A percentile compares a stretch with the other conserved stretches of the same genome.
Evolutionary conservation across 1,140 invertebrate species (phyloP).

Genomic region (Rhopalosiphum maidis): DNA sequence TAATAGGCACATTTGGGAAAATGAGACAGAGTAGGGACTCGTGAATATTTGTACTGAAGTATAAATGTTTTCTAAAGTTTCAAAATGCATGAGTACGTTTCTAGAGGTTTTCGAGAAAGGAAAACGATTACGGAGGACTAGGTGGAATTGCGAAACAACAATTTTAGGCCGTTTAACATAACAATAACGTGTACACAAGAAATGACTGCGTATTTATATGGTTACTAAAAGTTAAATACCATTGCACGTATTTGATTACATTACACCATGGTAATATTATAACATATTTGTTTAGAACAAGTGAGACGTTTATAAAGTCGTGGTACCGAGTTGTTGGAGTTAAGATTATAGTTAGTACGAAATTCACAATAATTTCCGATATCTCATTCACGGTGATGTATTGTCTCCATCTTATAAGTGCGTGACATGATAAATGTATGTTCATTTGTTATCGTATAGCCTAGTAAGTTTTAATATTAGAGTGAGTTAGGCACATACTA

Average conservation of each 20-base stretch:
- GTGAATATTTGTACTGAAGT: not conserved
- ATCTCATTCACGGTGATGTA: not conserved
- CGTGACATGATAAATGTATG: not conserved
- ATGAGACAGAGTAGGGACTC: not conserved
- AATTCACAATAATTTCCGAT: not conserved
- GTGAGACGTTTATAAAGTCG: not conserved
- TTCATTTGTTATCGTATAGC: not conserved
- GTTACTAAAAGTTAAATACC: slow-evolving; percentile 15
- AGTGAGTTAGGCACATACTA: not conserved
- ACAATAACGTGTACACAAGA: not conserved
- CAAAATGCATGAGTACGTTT: not conserved
- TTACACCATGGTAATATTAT: not conserved
- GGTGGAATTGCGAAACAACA: not conserved
- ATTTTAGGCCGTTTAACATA: not conserved
- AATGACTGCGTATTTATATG: not conserved
- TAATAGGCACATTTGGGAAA: too few relatives aligned
- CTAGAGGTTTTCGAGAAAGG: not conserved
- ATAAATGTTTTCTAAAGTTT: not conserved
- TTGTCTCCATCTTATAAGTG: not conserved
- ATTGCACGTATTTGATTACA: not conserved
- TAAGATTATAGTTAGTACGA: not conserved
- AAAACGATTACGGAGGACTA: not conserved
- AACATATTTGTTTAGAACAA: not conserved
- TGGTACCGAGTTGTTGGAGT: not conserved
- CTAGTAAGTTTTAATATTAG: not conserved